Conservation (phyloP, 2,888 invertebrate genomes). For the Nomada flava region DNA sequence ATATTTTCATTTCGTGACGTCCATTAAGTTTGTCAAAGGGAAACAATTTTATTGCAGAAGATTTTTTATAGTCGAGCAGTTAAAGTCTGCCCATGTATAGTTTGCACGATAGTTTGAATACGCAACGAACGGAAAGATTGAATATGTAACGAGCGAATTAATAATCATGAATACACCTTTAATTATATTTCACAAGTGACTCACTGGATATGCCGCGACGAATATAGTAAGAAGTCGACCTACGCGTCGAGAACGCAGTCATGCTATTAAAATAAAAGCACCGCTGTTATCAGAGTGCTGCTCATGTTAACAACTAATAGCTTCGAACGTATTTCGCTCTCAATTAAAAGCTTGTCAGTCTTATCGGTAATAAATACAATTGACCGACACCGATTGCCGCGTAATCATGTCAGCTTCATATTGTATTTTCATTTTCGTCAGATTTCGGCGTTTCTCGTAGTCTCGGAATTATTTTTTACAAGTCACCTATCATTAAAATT, state of each 20-base stretch:
- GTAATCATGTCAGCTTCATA: not conserved
- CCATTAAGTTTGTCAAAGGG: not conserved
- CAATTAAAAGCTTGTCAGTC: slow-evolving; percentile 20
- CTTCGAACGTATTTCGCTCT: slow-evolving; percentile 24
- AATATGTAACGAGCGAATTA: slow-evolving; percentile 48
- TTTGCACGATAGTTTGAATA: slow-evolving; percentile 17
- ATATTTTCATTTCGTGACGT: not conserved
- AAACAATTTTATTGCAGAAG: too few species aligned
- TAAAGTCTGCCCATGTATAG: slow-evolving; percentile 1
- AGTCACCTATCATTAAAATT: too few species aligned
- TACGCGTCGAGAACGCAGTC: slow-evolving; percentile 42
- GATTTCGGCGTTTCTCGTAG: not conserved
- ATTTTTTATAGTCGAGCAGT: not conserved
- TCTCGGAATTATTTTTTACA: not conserved
- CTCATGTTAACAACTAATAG: slow-evolving; percentile 45
- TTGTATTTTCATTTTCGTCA: slow-evolving; percentile 3
- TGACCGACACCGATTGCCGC: slow-evolving; percentile 1
- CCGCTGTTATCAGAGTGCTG: slow-evolving; percentile 32
- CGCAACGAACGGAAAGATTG: slow-evolving; percentile 19
- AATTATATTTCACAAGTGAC: slow-evolving; percentile 56
- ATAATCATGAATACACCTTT: slow-evolving; percentile 41
- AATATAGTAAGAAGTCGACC: slow-evolving; percentile 51
- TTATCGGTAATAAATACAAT: slow-evolving; percentile 22
- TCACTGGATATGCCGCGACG: slow-evolving; percentile 39
- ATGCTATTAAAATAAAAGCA: slow-evolving; percentile 44